Conservation (phyloP, 2,113 vertebrate species). For the Myanophis thanlyinensis region DNA sequence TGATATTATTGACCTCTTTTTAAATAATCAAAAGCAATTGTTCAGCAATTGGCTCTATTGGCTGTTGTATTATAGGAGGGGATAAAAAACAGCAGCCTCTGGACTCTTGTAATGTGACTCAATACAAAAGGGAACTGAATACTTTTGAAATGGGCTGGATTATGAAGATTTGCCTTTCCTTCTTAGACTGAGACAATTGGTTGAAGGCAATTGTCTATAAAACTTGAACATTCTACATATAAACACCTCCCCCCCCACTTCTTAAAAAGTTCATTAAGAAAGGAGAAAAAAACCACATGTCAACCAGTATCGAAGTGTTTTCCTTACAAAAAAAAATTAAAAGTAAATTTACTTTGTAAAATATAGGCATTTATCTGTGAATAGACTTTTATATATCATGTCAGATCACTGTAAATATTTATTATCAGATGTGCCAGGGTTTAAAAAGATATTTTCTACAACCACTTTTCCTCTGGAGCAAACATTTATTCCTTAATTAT, state of each 20-base stretch:
- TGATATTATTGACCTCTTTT: constrained; percentile 40
- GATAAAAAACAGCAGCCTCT: constrained; percentile 19
- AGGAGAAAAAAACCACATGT: neutral
- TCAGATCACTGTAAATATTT: neutral
- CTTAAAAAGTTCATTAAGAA: neutral
- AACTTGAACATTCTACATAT: constrained; percentile 25
- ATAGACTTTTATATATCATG: constrained; percentile 6
- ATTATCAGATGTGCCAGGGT: neutral
- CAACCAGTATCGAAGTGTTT: neutral
- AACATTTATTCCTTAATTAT: neutral
- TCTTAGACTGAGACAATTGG: constrained; percentile 10
- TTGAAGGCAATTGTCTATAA: neutral
- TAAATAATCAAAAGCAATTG: constrained; percentile 32
- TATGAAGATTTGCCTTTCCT: constrained; percentile 21
- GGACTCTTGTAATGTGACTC: constrained; percentile 12
- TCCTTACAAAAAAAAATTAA: neutral
- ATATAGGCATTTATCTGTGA: constrained; percentile 11
- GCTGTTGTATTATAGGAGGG: constrained; percentile 45
- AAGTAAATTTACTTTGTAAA: neutral
- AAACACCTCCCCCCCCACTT: neutral
- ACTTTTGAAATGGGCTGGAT: neutral
- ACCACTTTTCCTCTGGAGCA: neutral
- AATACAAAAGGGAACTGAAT: constrained; percentile 2
- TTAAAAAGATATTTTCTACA: constrained; percentile 4
- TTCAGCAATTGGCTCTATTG: constrained; percentile 38